These are phyloP conservation scores for Chelmon rostratus DNA, from an alignment of 2,797 vertebrate species.

Conservation along the genomic window DNA sequence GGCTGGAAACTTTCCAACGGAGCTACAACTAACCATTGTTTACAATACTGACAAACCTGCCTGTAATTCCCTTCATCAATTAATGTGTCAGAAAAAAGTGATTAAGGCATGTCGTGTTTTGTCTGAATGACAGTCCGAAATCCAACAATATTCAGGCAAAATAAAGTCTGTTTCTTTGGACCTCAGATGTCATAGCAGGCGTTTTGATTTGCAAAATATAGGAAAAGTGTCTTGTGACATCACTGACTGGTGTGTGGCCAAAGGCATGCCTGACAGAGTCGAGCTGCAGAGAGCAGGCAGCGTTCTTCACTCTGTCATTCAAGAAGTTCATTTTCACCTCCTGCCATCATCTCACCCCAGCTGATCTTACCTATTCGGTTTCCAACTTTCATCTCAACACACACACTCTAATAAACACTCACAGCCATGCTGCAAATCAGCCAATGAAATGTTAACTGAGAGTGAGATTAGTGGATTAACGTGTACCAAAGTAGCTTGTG, in stretches of 20 bases:
- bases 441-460: slow-evolving; percentile 76
- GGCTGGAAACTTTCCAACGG: neutral
- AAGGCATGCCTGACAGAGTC: neutral
- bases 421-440: slow-evolving; percentile 52
- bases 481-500: slow-evolving; percentile 80
- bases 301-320: slow-evolving; percentile 13
- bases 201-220: neutral
- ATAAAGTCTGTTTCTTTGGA: neutral
- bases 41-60: neutral
- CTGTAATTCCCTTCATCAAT: neutral
- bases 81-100: neutral
- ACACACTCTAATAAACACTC: slow-evolving; percentile 13
- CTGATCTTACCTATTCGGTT: neutral
- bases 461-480: slow-evolving; percentile 84
- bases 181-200: neutral
- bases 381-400: slow-evolving; percentile 7
- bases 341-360: neutral
- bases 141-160: neutral
- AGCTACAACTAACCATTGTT: neutral
- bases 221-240: slow-evolving; percentile 1
- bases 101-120: neutral
- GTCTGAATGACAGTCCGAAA: neutral
- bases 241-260: neutral
- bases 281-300: slow-evolving; percentile 1
- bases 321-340: neutral